Evolutionary conservation across 30 jellyfish, hydroid and myxozoan species (phyloP), one percentile per base, ranked within the genome.

Genomic region (Cassiopea andromeda): DNA sequence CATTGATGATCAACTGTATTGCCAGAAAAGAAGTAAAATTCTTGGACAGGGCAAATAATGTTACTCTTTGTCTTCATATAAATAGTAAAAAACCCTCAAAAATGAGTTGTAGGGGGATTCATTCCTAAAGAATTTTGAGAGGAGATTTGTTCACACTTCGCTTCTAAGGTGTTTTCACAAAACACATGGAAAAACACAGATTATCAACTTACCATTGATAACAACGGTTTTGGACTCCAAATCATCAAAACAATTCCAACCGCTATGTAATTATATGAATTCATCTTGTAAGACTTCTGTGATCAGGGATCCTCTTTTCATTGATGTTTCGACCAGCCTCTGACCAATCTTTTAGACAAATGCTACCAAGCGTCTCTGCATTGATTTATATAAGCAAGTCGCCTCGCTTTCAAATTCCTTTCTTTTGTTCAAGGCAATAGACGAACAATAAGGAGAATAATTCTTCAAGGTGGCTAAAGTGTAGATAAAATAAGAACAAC

Each of bases 401-500:
- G 58, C 86, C 86, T 77, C 86, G 86, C 86, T 77, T 77, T 77
- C 86, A 77, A 77, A 46, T 47, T 57, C 74, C 45, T 57, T 27
- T 60, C 86, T 77, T 48, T 57, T 77, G 27, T 69, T 77, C 75
- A 45, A 49, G 74, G 50, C 86, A 77, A 77, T 77, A 59, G 70
- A 75, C 67, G 54, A 14, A 17, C 14, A 49, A 58, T 3, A 15
- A 44, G n/a, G 75, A 77, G 27, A 1, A 48, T 48, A 6, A 50
- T 75, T 74, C 18, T 77, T n/a, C 73, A 27, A 77, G 86, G 86
- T 77, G 73, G 86, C 86, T 77, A 59, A 6, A 48, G 50, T 27
- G 48, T 43, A 77, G 86, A 77, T 49, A 50, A 77, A 44, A 50
- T 50, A 49, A 27, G 2, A 47, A 49, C 19, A 9, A 77, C 86